These are phyloP conservation scores for Zootoca vivipara DNA, from an alignment of 2,113 vertebrate species.

Conservation along the genomic window DNA sequence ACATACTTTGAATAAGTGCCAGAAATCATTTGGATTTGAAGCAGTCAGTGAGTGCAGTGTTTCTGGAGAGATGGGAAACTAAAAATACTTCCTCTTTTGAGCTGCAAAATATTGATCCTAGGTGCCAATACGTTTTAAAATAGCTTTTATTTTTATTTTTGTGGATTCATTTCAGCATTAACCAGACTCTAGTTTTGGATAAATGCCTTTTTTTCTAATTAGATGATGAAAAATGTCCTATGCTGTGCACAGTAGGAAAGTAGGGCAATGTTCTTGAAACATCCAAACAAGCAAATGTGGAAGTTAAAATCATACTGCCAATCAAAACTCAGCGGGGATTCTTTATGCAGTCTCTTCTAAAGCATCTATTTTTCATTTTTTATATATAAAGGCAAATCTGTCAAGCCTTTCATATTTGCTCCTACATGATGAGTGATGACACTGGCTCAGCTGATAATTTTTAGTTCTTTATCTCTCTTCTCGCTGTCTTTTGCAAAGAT, in stretches of 20 bases:
- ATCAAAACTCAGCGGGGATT: background rate
- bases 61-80: background rate
- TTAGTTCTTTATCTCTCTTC: background rate
- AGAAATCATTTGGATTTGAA: background rate
- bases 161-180: background rate
- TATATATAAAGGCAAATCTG: background rate
- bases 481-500: background rate
- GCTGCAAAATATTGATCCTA: background rate
- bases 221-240: background rate
- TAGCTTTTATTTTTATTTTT: background rate
- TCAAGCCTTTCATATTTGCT: background rate
- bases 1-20: background rate
- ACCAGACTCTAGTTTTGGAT: background rate
- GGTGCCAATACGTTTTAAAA: background rate
- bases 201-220: background rate
- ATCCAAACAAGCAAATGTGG: background rate
- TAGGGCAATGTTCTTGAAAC: background rate
- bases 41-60: background rate
- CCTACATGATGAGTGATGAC: background rate
- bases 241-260: background rate
- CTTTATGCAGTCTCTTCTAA: background rate
- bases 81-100: background rate
- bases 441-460: background rate
- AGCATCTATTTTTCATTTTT: background rate
- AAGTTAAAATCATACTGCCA: background rate